A percentile compares a stretch with the other conserved stretches of the same genome.
These are phyloP conservation scores for Sympetrum striolatum DNA, from an alignment of 2,888 invertebrate genomes.

Conservation along the genomic window DNA sequence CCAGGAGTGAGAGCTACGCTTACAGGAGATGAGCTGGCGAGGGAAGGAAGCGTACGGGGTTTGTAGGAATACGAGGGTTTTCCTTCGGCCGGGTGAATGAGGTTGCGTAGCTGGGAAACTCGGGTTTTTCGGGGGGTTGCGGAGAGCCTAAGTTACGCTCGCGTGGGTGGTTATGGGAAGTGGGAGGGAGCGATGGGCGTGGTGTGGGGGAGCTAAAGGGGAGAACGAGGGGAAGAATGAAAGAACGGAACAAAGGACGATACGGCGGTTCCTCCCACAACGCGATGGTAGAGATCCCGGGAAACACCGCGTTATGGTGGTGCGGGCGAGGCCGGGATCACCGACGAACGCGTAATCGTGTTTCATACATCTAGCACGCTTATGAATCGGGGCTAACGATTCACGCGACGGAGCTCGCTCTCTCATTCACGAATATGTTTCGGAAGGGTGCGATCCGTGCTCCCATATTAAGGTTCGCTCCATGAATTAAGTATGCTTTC, in stretches of 20 bases:
- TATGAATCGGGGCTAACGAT: too few species aligned
- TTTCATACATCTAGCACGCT: too few species aligned
- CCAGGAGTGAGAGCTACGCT: neutral
- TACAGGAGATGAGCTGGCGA: neutral
- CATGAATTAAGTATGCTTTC: too few species aligned
- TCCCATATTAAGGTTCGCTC: too few species aligned
- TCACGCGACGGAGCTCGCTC: too few species aligned
- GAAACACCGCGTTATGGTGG: too few species aligned
- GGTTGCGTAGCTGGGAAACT: neutral
- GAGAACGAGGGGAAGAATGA: neutral
- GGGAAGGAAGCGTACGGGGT: neutral
- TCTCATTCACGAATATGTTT: too few species aligned
- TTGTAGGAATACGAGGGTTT: constrained; percentile 3
- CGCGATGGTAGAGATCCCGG: too few species aligned
- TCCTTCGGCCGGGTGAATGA: constrained; percentile 1
- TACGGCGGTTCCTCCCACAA: neutral
- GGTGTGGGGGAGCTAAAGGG: neutral
- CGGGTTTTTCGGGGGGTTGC: neutral
- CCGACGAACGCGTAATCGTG: too few species aligned
- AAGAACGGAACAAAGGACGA: neutral
- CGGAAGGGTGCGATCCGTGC: too few species aligned
- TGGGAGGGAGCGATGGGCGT: neutral
- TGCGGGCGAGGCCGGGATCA: too few species aligned
- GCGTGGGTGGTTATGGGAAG: neutral
- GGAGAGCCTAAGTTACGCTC: neutral